phyloP scores from a whole-genome alignment of 2,888 invertebrate genomes.

The Phortica magna region DNA sequence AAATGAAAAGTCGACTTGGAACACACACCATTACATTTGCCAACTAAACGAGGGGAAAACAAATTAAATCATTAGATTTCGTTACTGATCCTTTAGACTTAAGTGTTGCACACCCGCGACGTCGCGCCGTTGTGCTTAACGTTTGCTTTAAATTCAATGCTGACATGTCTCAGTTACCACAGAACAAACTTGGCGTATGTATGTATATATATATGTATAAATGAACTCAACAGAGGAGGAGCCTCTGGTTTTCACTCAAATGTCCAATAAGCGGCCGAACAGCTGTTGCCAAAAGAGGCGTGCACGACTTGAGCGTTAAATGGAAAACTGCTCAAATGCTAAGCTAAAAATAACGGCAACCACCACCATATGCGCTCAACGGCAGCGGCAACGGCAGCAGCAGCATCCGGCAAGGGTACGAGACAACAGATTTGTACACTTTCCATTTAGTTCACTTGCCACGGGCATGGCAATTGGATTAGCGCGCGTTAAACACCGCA shows the following conservation, averaged over 20 bases:
- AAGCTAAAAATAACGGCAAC: slow-evolving; percentile 23
- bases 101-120: slow-evolving; percentile 40
- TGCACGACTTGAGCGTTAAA: slow-evolving; percentile 42
- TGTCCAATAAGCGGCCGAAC: slow-evolving; percentile 43
- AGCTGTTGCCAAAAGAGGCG: slow-evolving; percentile 56
- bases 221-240: slow-evolving; percentile 43
- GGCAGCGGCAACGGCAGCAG: slow-evolving; percentile 20
- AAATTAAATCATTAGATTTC: slow-evolving; percentile 78
- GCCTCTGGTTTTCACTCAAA: slow-evolving; percentile 51
- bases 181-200: background rate
- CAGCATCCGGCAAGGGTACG: slow-evolving; percentile 37
- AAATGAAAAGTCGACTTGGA: slow-evolving; percentile 61
- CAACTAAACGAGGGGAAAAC: slow-evolving; percentile 75
- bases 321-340: background rate
- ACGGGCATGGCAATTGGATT: slow-evolving; percentile 62
- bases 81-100: slow-evolving; percentile 75
- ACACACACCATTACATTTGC: slow-evolving; percentile 77
- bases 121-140: background rate
- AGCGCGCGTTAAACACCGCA: slow-evolving; percentile 42
- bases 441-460: slow-evolving; percentile 68
- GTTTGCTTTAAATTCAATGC: background rate
- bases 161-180: slow-evolving; percentile 1
- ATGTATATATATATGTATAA: background rate
- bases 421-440: slow-evolving; percentile 61
- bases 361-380: slow-evolving; percentile 41